Evolutionary conservation across 2,888 invertebrate genomes (phyloP).

Genomic region (Oscheius sp.): DNA sequence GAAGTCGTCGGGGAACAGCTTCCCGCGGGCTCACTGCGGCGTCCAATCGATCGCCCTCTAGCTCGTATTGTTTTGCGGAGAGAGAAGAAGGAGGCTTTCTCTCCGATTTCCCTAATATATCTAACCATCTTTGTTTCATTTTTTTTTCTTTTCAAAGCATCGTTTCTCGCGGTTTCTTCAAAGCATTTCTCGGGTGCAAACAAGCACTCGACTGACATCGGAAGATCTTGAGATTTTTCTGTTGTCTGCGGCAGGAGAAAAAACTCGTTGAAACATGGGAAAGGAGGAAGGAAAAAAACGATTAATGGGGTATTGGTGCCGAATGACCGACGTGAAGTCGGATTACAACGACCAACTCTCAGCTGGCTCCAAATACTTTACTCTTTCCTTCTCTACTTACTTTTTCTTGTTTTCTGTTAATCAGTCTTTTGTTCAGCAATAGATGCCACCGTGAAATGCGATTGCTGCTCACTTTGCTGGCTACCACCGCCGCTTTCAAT

Average conservation of each 20-base stretch:
- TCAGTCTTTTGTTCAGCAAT: neutral
- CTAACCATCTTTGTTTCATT: neutral
- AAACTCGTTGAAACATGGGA: neutral
- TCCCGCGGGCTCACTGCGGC: slow-evolving; percentile 13
- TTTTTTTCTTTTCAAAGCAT: neutral
- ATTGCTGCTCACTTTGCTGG: slow-evolving; percentile 20
- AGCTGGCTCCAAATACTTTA: neutral
- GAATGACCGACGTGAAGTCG: neutral
- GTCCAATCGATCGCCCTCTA: slow-evolving; percentile 7
- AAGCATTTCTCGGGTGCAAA: slow-evolving; percentile 2
- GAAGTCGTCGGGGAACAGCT: slow-evolving; percentile 16
- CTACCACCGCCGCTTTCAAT: slow-evolving; percentile 17
- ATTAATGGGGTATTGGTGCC: neutral
- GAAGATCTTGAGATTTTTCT: neutral
- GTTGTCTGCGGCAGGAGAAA: too few relatives aligned
- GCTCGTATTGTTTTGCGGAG: slow-evolving; percentile 23
- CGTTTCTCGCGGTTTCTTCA: neutral
- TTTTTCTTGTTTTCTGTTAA: neutral
- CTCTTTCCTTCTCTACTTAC: neutral
- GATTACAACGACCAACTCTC: neutral
- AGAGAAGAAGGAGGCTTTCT: neutral
- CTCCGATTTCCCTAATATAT: neutral
- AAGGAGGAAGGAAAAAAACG: neutral
- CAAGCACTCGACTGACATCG: slow-evolving; percentile 3
- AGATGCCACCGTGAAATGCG: slow-evolving; percentile 25